A percentile compares a stretch with the other conserved stretches of the same genome.
These are phyloP conservation scores for Sicus ferrugineus DNA, from an alignment of 2,888 invertebrate species.

Conservation along the genomic window DNA sequence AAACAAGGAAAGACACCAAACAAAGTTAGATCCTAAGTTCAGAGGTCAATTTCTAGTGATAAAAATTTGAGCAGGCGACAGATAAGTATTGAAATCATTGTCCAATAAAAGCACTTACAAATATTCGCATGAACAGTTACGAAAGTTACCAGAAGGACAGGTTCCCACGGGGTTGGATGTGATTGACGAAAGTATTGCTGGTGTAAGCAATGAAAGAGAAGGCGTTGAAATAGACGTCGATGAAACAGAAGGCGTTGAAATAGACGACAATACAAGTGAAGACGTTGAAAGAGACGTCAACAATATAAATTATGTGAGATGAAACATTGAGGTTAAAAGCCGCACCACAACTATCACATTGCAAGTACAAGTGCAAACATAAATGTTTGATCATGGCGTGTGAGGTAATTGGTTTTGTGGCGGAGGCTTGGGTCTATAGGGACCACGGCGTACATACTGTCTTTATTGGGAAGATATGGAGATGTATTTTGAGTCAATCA, in stretches of 20 bases:
- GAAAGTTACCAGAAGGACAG: conserved; percentile 10
- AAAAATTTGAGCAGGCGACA: conserved; percentile 9
- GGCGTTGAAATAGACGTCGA: conserved; percentile 15
- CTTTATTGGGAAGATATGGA: no score
- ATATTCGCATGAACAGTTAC: conserved; percentile 17
- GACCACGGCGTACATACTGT: no score
- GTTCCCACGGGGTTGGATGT: conserved; percentile 6
- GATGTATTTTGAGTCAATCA: no score
- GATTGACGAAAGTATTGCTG: not conserved
- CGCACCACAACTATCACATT: not conserved
- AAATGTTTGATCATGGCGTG: not conserved
- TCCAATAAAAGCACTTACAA: conserved; percentile 15
- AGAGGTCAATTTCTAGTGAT: conserved; percentile 30
- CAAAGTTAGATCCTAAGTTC: conserved; percentile 34
- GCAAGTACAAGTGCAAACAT: no score
- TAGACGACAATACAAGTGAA: not conserved
- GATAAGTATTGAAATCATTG: not conserved
- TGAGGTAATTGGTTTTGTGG: no score
- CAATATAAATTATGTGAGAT: not conserved
- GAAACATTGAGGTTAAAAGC: not conserved
- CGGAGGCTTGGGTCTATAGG: no score
- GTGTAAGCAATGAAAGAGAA: not conserved
- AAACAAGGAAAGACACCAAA: conserved; percentile 33
- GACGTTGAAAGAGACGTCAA: not conserved
- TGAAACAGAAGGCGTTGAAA: conserved; percentile 1